phyloP scores from a whole-genome alignment of 1,140 invertebrate species.

The Heliconius congener region DNA sequence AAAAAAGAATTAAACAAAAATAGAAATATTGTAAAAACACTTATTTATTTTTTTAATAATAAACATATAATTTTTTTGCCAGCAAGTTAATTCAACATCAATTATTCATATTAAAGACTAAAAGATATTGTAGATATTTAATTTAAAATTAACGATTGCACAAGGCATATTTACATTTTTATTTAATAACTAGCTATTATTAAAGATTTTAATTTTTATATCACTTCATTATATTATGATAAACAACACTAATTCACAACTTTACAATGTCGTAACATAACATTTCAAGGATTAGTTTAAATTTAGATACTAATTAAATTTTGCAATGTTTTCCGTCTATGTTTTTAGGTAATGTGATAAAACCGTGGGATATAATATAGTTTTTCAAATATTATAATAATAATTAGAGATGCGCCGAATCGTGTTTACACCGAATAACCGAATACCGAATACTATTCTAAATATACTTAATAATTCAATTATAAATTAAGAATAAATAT shows the following conservation, averaged over 20 bases:
- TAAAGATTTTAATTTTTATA: neutral
- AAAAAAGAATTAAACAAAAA: too few species aligned
- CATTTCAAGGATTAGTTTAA: neutral
- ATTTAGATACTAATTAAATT: neutral
- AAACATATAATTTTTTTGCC: too few species aligned
- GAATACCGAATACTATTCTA: too few species aligned
- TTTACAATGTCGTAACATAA: neutral
- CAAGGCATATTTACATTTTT: neutral
- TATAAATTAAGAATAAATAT: too few species aligned
- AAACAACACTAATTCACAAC: constrained; percentile 7
- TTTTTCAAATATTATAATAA: neutral
- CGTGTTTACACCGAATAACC: too few species aligned
- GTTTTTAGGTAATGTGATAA: neutral
- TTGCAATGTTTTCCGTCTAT: neutral
- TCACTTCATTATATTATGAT: neutral
- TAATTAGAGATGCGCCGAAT: too few species aligned
- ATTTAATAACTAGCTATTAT: neutral
- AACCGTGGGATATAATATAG: neutral
- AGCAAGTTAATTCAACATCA: too few species aligned
- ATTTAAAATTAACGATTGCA: neutral
- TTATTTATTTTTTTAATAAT: too few species aligned
- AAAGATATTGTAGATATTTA: neutral
- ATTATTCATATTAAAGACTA: too few species aligned
- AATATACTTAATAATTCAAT: too few species aligned
- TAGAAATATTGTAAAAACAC: too few species aligned